Base-by-base conservation (phyloP, 1,140 invertebrate genomes). In the Drosophila persimilis region DNA sequence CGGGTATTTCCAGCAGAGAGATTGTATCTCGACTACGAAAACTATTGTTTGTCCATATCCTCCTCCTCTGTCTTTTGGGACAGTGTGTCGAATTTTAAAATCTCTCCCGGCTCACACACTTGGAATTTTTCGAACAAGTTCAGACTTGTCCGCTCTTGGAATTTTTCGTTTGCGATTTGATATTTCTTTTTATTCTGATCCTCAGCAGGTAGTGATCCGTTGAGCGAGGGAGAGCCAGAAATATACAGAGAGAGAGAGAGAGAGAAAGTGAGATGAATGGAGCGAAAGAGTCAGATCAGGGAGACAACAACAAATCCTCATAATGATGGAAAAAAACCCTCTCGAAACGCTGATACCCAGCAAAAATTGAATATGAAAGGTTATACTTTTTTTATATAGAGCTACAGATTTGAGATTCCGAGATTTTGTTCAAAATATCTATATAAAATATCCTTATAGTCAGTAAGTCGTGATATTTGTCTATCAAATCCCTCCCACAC, bases 31-130 rank as follows among this genome's bases (percentile, higher is more conserved):
- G 73, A 80, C 35, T 85, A 77, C 41, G 74, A 44, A 64, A 64
- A 44, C 66, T 58, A 88, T 88, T 89, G 75, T 89, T 70, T 69
- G 41, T 62, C 51, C 59, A 70, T 53, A 52, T 54, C 60, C 73
- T 83, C 59, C 54, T 56, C 62, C 55, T 56, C 62, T 52, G 50
- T 58, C 48, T 73, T 78, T 78, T 43, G 59, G 83, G 64, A 67
- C 69, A 70, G 71, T 79, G 83, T 86, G 78, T 86, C 83, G 83
- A 86, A 86, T 86, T 86, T 83, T 63, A 35, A 79, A 85, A 85
- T 85, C 62, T 63, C 63, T 69, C 48, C 48, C 29, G 53, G 63
- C 72, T 73, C 63, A 56, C 65, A 77, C 58, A 77, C 55, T 63
- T 58, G 65, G 63, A 67, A 52, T 69, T 64, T 81, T 69, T 64